Evolutionary conservation across 2,888 invertebrate genomes (phyloP).

Genomic region (Cinara cedri): DNA sequence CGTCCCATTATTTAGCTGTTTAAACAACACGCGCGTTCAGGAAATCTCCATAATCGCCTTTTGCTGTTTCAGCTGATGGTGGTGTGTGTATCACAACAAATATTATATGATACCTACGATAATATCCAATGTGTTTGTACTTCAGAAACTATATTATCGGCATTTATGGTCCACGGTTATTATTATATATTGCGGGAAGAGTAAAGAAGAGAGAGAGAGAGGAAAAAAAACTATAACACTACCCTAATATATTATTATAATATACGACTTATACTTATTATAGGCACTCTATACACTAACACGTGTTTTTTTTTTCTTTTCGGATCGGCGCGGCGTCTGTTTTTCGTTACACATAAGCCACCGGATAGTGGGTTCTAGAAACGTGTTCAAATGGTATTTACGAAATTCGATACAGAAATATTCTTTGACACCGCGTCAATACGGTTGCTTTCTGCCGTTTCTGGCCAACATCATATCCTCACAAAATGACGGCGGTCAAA

Average conservation of each 20-base stretch:
- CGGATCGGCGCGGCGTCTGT: conserved; percentile 39
- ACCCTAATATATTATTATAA: background rate
- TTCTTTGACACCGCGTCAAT: background rate
- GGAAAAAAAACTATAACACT: background rate
- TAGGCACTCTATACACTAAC: background rate
- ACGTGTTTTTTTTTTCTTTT: conserved; percentile 37
- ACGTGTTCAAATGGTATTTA: conserved; percentile 46
- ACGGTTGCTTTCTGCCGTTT: background rate
- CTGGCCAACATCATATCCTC: too few species aligned
- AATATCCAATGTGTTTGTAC: conserved; percentile 22
- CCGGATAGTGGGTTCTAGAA: conserved; percentile 1
- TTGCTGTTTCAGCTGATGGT: conserved; percentile 20
- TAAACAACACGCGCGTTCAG: background rate
- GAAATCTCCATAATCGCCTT: conserved; percentile 36
- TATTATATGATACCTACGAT: too few species aligned
- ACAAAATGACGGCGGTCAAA: too few species aligned
- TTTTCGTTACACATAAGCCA: conserved; percentile 34
- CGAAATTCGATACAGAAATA: conserved; percentile 45
- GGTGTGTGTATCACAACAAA: background rate
- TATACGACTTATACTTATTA: background rate
- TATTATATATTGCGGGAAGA: conserved; percentile 5
- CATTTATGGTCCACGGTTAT: conserved; percentile 23
- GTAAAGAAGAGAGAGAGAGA: too few species aligned
- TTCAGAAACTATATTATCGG: conserved; percentile 30
- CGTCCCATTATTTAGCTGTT: conserved; percentile 27